A percentile compares a stretch with the other conserved stretches of the same genome.
Conservation (phyloP, 2,888 invertebrate species). For the Nomada lathburiana region DNA sequence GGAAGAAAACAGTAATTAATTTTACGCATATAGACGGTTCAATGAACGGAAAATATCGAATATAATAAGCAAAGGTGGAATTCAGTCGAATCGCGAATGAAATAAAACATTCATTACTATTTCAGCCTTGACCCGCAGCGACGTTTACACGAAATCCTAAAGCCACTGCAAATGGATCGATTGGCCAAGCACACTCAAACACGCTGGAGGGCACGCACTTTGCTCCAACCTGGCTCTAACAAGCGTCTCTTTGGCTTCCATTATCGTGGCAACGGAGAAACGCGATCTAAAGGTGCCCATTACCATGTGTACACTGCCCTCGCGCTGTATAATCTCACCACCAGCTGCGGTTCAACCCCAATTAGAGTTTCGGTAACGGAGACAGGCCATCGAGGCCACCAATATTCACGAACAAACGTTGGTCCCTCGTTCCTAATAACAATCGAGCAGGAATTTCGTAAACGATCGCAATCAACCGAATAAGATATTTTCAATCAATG, state of each 20-base stretch:
- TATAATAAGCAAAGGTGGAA: too few species aligned
- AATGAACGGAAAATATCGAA: too few species aligned
- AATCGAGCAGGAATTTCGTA: not conserved
- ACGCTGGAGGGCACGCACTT: constrained; percentile 44
- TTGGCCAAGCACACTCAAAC: constrained; percentile 40
- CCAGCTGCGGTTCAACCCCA: constrained; percentile 53
- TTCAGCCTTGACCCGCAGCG: constrained; percentile 25
- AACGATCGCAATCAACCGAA: not conserved
- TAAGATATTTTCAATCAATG: too few species aligned
- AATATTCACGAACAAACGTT: constrained; percentile 15
- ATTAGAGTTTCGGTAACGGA: constrained; percentile 57
- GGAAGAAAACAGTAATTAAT: too few species aligned
- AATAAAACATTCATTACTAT: too few species aligned
- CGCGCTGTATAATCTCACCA: constrained; percentile 45
- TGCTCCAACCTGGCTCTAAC: constrained; percentile 43
- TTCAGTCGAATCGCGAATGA: too few species aligned
- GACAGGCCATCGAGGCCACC: constrained; percentile 13
- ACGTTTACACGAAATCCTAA: constrained; percentile 15
- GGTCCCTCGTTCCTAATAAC: not conserved
- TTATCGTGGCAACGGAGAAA: constrained; percentile 58
- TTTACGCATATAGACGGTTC: too few species aligned
- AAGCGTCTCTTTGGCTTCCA: constrained; percentile 62
- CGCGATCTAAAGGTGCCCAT: constrained; percentile 51
- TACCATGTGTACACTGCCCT: constrained; percentile 48
- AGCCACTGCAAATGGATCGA: constrained; percentile 47